Percentiles rank a stretch among this genome's conserved stretches.
phyloP scores from a whole-genome alignment of 2,888 invertebrate genomes.

The Camptogramma bilineatum region DNA sequence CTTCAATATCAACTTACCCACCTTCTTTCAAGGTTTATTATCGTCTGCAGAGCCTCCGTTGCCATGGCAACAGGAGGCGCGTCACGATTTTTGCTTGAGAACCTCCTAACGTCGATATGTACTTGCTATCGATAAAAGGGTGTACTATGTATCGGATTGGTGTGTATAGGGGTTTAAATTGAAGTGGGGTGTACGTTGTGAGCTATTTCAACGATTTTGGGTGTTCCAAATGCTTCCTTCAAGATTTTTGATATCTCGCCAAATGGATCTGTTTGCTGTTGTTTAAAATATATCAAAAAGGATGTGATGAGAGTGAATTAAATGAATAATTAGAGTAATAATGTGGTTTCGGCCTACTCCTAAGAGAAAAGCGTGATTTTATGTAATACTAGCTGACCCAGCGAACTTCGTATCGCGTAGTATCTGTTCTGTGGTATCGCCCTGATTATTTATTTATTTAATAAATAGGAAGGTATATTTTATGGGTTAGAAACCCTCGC shows the following conservation, averaged over 20 bases:
- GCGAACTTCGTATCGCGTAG: no score
- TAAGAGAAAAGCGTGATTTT: no score
- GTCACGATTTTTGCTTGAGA: conserved; percentile 53
- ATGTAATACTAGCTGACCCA: no score
- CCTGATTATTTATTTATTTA: no score
- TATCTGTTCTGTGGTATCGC: no score
- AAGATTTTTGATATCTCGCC: not conserved
- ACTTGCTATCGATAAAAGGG: conserved; percentile 63
- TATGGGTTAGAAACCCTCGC: no score
- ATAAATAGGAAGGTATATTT: no score
- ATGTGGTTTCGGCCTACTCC: no score
- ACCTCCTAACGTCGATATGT: conserved; percentile 71
- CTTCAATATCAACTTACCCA: conserved; percentile 29
- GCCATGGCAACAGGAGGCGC: conserved; percentile 68
- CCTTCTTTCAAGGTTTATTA: conserved; percentile 20
- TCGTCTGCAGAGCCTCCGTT: conserved; percentile 47
- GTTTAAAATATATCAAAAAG: no score
- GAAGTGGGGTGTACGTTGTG: conserved; percentile 18
- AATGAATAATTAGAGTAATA: no score
- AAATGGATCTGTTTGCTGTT: not conserved
- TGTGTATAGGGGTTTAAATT: conserved; percentile 20
- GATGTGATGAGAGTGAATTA: no score
- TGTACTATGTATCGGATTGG: conserved; percentile 20
- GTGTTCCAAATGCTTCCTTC: no score
- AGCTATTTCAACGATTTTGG: not conserved